phyloP scores from a whole-genome alignment of 2,888 invertebrate species.

The Sinopyrophorus schimmeli region DNA sequence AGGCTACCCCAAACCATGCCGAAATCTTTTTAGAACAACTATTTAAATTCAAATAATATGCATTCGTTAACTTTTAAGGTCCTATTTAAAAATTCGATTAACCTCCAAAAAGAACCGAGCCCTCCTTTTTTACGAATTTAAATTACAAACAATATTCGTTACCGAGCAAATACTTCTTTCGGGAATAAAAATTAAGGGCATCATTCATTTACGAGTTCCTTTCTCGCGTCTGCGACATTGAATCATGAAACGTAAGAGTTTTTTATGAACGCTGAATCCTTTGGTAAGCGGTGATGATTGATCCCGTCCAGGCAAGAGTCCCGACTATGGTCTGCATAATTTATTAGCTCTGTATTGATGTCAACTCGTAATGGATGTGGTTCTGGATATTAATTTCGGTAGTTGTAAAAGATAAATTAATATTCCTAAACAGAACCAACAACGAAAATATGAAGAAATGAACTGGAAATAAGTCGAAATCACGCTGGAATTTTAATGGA shows the following conservation, averaged over 20 bases:
- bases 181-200: slow-evolving; percentile 18
- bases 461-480: slow-evolving; percentile 35
- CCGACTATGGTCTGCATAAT: slow-evolving; percentile 40
- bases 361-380: slow-evolving; percentile 49
- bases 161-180: too few relatives aligned
- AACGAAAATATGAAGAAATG: slow-evolving; percentile 36
- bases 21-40: too few relatives aligned
- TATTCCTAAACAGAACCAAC: slow-evolving; percentile 40
- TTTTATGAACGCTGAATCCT: slow-evolving; percentile 35
- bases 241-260: slow-evolving; percentile 36
- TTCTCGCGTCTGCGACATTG: slow-evolving; percentile 35
- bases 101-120: too few relatives aligned
- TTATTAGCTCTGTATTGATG: slow-evolving; percentile 45
- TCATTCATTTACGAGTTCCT: slow-evolving; percentile 30
- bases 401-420: slow-evolving; percentile 49
- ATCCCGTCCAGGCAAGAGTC: slow-evolving; percentile 40
- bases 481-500: slow-evolving; percentile 31
- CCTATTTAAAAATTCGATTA: too few relatives aligned
- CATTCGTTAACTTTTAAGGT: too few relatives aligned
- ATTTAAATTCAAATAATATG: too few relatives aligned
- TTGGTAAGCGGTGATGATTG: slow-evolving; percentile 39
- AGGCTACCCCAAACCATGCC: too few relatives aligned
- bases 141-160: slow-evolving; percentile 1
- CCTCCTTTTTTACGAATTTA: too few relatives aligned
- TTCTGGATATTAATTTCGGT: slow-evolving; percentile 50